These are phyloP conservation scores for Sialia sialis DNA, from an alignment of 2,113 vertebrate genomes.

Conservation along the genomic window DNA sequence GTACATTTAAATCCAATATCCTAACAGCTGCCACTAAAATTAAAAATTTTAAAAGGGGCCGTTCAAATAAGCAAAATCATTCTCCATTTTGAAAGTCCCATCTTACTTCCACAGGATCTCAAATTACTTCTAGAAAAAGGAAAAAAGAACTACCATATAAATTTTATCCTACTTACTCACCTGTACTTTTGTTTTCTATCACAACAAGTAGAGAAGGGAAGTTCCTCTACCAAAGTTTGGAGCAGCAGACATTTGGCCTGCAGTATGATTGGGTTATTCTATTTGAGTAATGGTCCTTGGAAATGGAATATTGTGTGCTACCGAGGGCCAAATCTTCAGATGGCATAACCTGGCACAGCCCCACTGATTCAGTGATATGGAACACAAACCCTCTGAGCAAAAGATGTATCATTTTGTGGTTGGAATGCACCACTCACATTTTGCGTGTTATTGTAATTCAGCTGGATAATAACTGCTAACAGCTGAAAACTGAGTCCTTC, in stretches of 20 bases:
- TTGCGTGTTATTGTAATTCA: not conserved
- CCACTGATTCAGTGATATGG: not conserved
- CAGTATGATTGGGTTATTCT: not conserved
- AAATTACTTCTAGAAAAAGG: not conserved
- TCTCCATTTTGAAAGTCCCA: not conserved
- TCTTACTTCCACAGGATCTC: not conserved
- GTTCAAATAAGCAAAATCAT: not conserved
- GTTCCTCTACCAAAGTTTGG: not conserved
- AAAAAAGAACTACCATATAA: not conserved
- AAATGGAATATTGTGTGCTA: not conserved
- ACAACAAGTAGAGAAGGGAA: not conserved
- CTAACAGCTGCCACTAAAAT: not conserved
- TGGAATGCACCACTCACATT: not conserved
- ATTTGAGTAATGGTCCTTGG: conserved; percentile 7
- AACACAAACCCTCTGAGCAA: not conserved
- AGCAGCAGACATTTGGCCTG: not conserved
- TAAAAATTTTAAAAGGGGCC: not conserved
- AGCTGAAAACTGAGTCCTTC: not conserved
- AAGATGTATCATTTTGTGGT: not conserved
- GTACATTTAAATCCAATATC: not conserved
- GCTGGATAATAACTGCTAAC: not conserved
- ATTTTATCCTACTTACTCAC: not conserved
- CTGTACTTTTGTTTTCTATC: not conserved
- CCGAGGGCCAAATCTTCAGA: not conserved
- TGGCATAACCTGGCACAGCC: not conserved